Conservation (phyloP, 2,113 vertebrate genomes). For the Lepisosteus osseus region DNA sequence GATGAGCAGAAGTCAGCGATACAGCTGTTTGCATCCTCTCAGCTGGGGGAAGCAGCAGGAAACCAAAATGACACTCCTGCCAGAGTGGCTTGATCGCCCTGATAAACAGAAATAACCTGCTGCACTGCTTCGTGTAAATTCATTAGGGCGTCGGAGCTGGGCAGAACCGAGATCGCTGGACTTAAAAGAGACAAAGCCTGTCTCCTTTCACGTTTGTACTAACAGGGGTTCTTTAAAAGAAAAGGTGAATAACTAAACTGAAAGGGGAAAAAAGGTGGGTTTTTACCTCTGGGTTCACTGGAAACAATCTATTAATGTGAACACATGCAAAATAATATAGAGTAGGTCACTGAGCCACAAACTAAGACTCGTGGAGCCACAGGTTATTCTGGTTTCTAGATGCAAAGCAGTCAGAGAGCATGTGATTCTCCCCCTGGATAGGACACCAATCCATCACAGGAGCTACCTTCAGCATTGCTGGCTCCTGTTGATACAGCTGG, state of each 20-base stretch:
- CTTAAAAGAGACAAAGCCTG: slow-evolving; percentile 35
- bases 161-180: slow-evolving; percentile 47
- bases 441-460: too few species aligned
- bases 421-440: too few species aligned
- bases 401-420: too few species aligned
- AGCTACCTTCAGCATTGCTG: too few species aligned
- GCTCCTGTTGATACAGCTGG: too few species aligned
- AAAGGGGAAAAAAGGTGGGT: slow-evolving; percentile 28
- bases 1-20: slow-evolving; percentile 78
- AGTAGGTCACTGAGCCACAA: too few species aligned
- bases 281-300: too few species aligned
- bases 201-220: neutral
- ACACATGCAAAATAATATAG: too few species aligned
- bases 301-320: too few species aligned
- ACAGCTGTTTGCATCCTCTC: slow-evolving; percentile 56
- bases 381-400: too few species aligned
- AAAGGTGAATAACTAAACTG: neutral
- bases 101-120: slow-evolving; percentile 60
- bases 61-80: slow-evolving; percentile 59
- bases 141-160: slow-evolving; percentile 61
- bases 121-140: slow-evolving; percentile 66
- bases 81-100: slow-evolving; percentile 73
- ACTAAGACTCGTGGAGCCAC: too few species aligned
- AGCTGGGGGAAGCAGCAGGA: slow-evolving; percentile 62
- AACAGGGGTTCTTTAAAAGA: neutral